Evolutionary conservation across 1,140 invertebrate genomes (phyloP).

Genomic region (Papilio polyxenes): DNA sequence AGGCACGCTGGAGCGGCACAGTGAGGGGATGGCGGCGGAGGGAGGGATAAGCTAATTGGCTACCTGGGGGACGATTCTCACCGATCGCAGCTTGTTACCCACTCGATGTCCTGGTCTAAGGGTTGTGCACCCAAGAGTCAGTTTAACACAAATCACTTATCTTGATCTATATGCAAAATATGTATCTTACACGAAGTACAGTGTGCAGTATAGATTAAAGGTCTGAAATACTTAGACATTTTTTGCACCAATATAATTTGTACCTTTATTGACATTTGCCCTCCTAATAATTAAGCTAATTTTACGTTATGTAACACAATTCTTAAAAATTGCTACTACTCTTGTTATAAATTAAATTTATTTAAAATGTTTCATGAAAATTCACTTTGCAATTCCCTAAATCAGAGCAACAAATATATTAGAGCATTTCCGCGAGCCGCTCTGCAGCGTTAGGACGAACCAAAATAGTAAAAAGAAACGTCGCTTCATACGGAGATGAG

Average conservation of each 20-base stretch:
- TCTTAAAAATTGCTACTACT: not conserved
- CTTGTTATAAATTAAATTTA: not conserved
- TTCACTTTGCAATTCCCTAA: conserved; percentile 18
- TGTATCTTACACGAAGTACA: not conserved
- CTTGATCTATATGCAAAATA: not conserved
- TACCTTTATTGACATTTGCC: too few relatives aligned
- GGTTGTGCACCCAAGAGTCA: conserved; percentile 5
- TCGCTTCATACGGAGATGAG: conserved; percentile 15
- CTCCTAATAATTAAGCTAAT: not conserved
- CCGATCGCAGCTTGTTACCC: conserved; percentile 35
- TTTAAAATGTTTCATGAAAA: not conserved
- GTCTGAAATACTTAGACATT: too few relatives aligned
- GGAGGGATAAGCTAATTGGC: conserved; percentile 57
- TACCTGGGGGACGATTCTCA: conserved; percentile 52
- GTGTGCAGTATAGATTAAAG: too few relatives aligned
- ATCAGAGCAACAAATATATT: conserved; percentile 20
- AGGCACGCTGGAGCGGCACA: conserved; percentile 39
- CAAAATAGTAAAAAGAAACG: conserved; percentile 19
- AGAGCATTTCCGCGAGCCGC: not conserved
- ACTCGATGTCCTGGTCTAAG: conserved; percentile 24
- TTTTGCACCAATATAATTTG: too few relatives aligned
- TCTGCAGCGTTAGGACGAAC: conserved; percentile 12
- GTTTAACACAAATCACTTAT: not conserved
- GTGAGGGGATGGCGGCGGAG: conserved; percentile 28
- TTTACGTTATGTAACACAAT: not conserved